Conservation (phyloP, 2,888 invertebrate species). For the Endomychus coccineus region DNA sequence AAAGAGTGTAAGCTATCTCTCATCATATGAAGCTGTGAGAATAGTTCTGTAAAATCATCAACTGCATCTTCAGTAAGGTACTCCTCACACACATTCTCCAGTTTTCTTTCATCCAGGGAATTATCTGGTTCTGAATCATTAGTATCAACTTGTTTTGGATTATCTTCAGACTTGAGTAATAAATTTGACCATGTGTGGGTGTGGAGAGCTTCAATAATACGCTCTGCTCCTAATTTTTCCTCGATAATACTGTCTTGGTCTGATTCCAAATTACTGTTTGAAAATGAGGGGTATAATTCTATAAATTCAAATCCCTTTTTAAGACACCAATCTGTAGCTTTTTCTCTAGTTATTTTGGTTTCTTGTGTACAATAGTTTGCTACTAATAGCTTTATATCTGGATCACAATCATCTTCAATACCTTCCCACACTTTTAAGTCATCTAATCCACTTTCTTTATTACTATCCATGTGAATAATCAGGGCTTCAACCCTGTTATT, state of each 20-base stretch:
- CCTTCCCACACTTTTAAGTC: conserved; percentile 37
- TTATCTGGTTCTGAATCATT: conserved; percentile 11
- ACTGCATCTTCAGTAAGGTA: conserved; percentile 28
- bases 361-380: conserved; percentile 47
- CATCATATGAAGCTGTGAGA: conserved; percentile 58
- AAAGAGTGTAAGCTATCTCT: conserved; percentile 58
- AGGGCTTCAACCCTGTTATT: conserved; percentile 52
- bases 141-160: conserved; percentile 9
- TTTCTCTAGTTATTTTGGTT: conserved; percentile 37
- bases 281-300: conserved; percentile 49
- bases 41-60: conserved; percentile 56
- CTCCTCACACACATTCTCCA: conserved; percentile 8
- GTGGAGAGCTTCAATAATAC: conserved; percentile 62
- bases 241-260: conserved; percentile 46
- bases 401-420: conserved; percentile 33
- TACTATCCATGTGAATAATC: conserved; percentile 55
- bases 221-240: conserved; percentile 57
- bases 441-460: conserved; percentile 43
- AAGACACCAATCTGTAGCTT: conserved; percentile 59
- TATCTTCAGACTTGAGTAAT: conserved; percentile 49
- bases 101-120: conserved; percentile 8
- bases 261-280: conserved; percentile 38
- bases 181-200: conserved; percentile 68
- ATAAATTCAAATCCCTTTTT: conserved; percentile 61
- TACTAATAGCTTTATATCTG: conserved; percentile 53